Evolutionary conservation across 2,888 invertebrate genomes (phyloP), one percentile per base, ranked within the genome.

Genomic region (Nysson spinosus): DNA sequence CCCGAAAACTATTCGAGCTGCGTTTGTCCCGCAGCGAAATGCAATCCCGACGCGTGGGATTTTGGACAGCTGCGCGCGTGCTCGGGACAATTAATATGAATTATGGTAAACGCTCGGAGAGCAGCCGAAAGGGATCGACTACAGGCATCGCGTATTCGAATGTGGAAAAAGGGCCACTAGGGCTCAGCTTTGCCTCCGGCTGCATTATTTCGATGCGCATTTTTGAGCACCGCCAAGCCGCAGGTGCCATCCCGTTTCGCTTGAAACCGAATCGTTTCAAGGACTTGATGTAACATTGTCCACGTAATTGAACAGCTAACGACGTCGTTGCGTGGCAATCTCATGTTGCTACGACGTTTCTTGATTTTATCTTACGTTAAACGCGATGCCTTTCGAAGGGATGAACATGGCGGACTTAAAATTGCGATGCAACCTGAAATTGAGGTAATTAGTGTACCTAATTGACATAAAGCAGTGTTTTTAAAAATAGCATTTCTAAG

Each of bases 51-150:
- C 78, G 81, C 82, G 81, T 82, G 83, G 82, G 84, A 83, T 83
- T 84, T 79, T 62, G 75, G 79, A 81, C 83, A 83, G 84, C 80
- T 83, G 84, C 74, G 73, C 73, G 78, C 77, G 77, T 78, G 78
- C 78, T 77, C 74, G 51, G 68, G 78, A 83, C 80, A 78, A 78
- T 81, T 81, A 81, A 79, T 74, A 72, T 77, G 74, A 79, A 80
- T 80, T 80, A 80, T 78, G 79, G 71, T 79, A 77, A 80, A 72
- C 69, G 74, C 55, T 64, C 32, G 75, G 58, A 60, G 60, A 60
- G 46, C 54, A 40, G 35, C 28, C 42, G 60, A 51, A 69, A 75
- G 62, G 60, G 69, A 69, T 67, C 66, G 52, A 57, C 54, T 50
- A 54, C 49, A 44, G 69, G 71, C 56, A 55, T 71, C 73, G 62